Evolutionary conservation across 2,888 invertebrate genomes (phyloP).

Genomic region (Scotopteryx bipunctaria): DNA sequence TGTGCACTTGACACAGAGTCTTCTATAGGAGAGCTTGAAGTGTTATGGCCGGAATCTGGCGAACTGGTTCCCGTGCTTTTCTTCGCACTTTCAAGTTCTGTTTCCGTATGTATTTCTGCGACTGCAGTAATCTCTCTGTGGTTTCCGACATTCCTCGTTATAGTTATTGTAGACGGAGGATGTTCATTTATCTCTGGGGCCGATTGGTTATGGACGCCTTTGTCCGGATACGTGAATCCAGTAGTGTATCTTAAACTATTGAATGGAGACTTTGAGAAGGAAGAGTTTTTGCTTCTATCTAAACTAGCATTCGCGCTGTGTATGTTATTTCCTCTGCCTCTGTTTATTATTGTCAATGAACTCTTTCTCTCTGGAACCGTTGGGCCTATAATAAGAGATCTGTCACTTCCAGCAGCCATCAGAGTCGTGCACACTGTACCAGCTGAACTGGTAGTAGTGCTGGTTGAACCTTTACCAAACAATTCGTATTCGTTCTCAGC

Average conservation of each 20-base stretch:
- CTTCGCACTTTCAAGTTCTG: conserved; percentile 74
- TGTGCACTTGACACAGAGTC: conserved; percentile 88
- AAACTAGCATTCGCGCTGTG: conserved; percentile 82
- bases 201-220: conserved; percentile 62
- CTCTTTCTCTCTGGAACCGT: conserved; percentile 93
- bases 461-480: conserved; percentile 95
- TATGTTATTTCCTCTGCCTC: conserved; percentile 75
- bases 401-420: conserved; percentile 86
- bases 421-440: conserved; percentile 94
- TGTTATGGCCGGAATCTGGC: conserved; percentile 91
- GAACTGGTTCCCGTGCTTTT: conserved; percentile 87
- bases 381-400: conserved; percentile 86
- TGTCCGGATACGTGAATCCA: conserved; percentile 63
- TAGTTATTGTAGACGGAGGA: conserved; percentile 64
- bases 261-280: conserved; percentile 71
- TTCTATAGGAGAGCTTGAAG: conserved; percentile 90
- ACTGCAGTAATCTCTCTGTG: conserved; percentile 83
- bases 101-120: conserved; percentile 81
- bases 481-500: conserved; percentile 95
- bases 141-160: conserved; percentile 70
- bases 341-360: conserved; percentile 85
- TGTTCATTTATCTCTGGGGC: conserved; percentile 66
- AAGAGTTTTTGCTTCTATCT: conserved; percentile 77
- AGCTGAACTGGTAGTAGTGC: conserved; percentile 95
- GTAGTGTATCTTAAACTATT: conserved; percentile 69